Evolutionary conservation across 2,797 vertebrate species (phyloP).

Genomic region (Peromyscus melanophrys): DNA sequence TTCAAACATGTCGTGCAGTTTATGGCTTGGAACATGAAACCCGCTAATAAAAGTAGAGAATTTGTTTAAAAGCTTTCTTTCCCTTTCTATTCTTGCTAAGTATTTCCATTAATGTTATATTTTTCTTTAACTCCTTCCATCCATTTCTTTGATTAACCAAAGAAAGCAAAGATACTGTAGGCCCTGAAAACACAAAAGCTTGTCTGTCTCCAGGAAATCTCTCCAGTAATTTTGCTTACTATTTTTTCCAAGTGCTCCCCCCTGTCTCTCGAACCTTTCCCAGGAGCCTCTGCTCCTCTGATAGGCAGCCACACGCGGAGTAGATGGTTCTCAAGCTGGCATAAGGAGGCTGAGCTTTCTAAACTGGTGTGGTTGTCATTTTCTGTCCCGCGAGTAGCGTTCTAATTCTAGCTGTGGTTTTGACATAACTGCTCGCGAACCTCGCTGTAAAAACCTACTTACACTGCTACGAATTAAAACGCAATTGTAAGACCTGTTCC

Average conservation of each 20-base stretch:
- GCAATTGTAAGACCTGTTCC: not conserved
- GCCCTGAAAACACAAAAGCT: slow-evolving; percentile 27
- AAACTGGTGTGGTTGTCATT: not conserved
- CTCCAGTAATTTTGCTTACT: slow-evolving; percentile 48
- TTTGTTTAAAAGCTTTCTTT: slow-evolving; percentile 26
- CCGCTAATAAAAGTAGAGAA: slow-evolving; percentile 13
- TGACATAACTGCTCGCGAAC: not conserved
- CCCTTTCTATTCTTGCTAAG: not conserved
- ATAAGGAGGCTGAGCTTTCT: not conserved
- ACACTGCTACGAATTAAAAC: not conserved
- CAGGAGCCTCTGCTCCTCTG: not conserved
- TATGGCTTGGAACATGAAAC: slow-evolving; percentile 30
- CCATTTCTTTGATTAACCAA: slow-evolving; percentile 38
- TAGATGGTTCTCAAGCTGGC: not conserved
- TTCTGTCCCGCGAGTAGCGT: not conserved
- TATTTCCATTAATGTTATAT: slow-evolving; percentile 32
- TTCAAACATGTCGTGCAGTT: slow-evolving; percentile 46
- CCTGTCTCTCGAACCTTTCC: not conserved
- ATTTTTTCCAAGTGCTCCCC: not conserved
- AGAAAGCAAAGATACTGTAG: slow-evolving; percentile 38
- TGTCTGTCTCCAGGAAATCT: slow-evolving; percentile 49
- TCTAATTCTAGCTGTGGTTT: not conserved
- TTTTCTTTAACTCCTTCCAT: slow-evolving; percentile 30
- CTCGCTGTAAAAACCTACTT: not conserved
- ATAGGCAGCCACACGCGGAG: not conserved